Conservation (phyloP, 2,888 invertebrate genomes). For the Tenthredo scrophulariae region DNA sequence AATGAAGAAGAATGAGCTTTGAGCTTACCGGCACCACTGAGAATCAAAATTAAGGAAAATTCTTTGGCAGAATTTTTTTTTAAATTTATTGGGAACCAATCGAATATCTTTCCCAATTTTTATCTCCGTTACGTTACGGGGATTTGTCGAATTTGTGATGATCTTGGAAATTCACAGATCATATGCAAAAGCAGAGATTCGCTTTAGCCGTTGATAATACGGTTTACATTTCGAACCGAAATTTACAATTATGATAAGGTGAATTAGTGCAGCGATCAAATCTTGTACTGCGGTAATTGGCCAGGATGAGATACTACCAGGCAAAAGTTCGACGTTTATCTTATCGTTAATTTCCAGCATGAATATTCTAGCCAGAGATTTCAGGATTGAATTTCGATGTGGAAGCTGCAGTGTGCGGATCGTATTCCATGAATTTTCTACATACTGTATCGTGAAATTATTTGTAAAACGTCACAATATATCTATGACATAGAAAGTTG, state of each 20-base stretch:
- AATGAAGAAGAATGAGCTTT: too few species aligned
- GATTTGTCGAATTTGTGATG: neutral
- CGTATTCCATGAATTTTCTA: neutral
- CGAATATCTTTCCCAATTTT: too few species aligned
- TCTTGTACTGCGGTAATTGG: conserved; percentile 39
- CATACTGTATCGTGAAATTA: neutral
- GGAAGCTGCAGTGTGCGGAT: neutral
- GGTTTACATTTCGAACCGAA: conserved; percentile 13
- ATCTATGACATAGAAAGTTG: neutral
- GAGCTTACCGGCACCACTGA: too few species aligned
- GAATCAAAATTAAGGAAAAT: too few species aligned
- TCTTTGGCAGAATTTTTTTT: too few species aligned
- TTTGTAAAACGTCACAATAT: neutral
- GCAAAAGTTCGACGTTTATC: conserved; percentile 37
- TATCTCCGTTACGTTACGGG: neutral
- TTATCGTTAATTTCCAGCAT: conserved; percentile 38
- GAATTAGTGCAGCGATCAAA: conserved; percentile 44
- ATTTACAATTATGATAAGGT: conserved; percentile 47
- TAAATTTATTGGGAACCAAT: too few species aligned
- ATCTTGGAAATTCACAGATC: neutral
- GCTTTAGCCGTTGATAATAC: conserved; percentile 23
- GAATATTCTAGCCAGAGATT: conserved; percentile 14
- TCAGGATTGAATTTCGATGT: neutral
- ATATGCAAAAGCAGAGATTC: neutral
- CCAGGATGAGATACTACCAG: conserved; percentile 4